These are phyloP conservation scores for Hippasteria phrygiana DNA, from an alignment of 53 echinoderm and acorn worm species.

Conservation along the genomic window DNA sequence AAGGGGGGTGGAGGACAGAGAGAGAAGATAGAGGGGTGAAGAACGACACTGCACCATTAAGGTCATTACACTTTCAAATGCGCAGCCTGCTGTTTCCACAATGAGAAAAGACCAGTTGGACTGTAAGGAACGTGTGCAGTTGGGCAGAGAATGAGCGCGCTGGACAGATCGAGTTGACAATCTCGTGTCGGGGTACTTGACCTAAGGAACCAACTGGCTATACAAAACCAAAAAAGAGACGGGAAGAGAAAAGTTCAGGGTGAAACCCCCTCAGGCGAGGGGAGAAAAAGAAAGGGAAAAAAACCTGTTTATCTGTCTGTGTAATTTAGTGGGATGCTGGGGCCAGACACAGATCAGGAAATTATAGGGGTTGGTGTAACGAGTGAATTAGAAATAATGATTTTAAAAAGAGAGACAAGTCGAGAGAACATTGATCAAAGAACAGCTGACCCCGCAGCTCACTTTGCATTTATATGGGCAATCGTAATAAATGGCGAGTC, in stretches of 20 bases:
- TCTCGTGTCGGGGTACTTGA: conserved; percentile 57
- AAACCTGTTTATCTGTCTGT: conserved; percentile 49
- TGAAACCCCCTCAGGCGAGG: background rate
- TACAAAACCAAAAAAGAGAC: conserved; percentile 18
- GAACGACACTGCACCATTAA: background rate
- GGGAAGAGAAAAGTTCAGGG: conserved; percentile 8
- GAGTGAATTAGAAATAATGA: background rate
- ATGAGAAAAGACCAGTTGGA: conserved; percentile 56
- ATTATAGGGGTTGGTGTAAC: conserved; percentile 16
- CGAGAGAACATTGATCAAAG: background rate
- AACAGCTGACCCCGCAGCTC: conserved; percentile 28
- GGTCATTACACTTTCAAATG: conserved; percentile 65
- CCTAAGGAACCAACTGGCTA: conserved; percentile 34
- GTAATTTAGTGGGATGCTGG: conserved; percentile 36
- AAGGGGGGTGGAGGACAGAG: background rate
- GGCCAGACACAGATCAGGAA: background rate
- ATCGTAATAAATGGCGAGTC: background rate
- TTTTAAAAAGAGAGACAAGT: background rate
- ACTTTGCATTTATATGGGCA: conserved; percentile 14
- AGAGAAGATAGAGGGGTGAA: background rate
- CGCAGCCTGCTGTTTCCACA: conserved; percentile 46
- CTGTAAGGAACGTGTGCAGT: conserved; percentile 52
- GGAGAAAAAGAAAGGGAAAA: background rate
- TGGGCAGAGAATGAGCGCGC: conserved; percentile 42
- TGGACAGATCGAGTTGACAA: conserved; percentile 55